These are phyloP conservation scores for Salticus scenicus DNA, from an alignment of 2,888 invertebrate species.

Conservation along the genomic window DNA sequence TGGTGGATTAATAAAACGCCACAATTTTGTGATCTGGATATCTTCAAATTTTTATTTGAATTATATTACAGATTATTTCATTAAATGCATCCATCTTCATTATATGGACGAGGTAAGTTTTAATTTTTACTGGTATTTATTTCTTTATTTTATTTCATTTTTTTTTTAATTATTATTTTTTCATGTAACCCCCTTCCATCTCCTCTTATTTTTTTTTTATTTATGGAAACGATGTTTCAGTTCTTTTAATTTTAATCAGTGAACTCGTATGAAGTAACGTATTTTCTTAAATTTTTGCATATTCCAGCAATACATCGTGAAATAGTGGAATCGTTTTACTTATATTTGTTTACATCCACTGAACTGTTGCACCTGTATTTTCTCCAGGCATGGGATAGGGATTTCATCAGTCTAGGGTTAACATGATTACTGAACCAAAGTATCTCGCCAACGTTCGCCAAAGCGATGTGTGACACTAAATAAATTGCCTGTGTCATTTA, in stretches of 20 bases:
- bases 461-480: background rate
- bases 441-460: slow-evolving; percentile 42
- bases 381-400: background rate
- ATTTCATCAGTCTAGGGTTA: slow-evolving; percentile 15
- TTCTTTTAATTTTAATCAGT: too few species aligned
- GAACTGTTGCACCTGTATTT: background rate
- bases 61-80: slow-evolving; percentile 17
- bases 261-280: too few species aligned
- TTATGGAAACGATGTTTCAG: too few species aligned
- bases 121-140: background rate
- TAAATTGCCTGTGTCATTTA: too few species aligned
- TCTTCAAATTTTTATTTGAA: slow-evolving; percentile 20
- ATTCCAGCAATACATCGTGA: too few species aligned
- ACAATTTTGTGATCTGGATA: background rate
- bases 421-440: slow-evolving; percentile 34
- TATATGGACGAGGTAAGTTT: slow-evolving; percentile 53
- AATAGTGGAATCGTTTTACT: background rate
- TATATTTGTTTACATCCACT: background rate
- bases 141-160: too few species aligned
- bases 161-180: too few species aligned
- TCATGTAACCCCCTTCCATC: too few species aligned
- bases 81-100: slow-evolving; percentile 52
- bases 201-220: too few species aligned
- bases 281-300: too few species aligned
- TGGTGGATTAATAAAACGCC: background rate